Base-by-base conservation (phyloP, 2,113 vertebrate species). In the Ageneiosus marmoratus region DNA sequence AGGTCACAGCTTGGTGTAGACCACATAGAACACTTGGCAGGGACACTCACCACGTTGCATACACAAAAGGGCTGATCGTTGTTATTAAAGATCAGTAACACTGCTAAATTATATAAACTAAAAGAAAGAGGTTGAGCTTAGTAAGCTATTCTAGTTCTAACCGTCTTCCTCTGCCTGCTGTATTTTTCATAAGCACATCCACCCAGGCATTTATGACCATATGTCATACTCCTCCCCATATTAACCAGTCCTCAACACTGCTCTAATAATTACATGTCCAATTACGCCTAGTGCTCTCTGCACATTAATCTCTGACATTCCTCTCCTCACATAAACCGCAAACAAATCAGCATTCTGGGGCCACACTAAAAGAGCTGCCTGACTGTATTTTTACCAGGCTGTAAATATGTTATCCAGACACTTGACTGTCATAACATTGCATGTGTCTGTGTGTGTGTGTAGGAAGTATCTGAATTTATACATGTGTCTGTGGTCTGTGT, bases 251-350 rank as follows among this genome's bases (percentile, higher is more conserved):
- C 82, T 84, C 82, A 72, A 70, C 44, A 77, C 83, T 74, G 60
- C 74, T 86, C 82, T 86, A 81, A 86, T 86, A 86, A 77, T 83
- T 84, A 86, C 78, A 86, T 44, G 78, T 86, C 85, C 63, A 84
- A 86, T 86, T 86, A 86, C 41, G 29, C 32, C 77, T 80, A 67
- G 77, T 77, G 81, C 70, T 83, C 73, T 83, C 32, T 56, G 77
- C 77, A 83, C 85, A 86, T 86, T 86, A 83, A 82, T 86, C 85
- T 81, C 82, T 83, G 82, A 84, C 82, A 84, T 80, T 72, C 44
- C 34, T 50, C 63, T 79, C 80, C 75, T 41, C 74, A 20, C 46
- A 84, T 51, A 56, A 80, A 83, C 72, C 80, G 24, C 80, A 76
- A 34, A 85, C 84, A 85, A 81, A 86, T 81, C 85, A 84, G 82